Base-by-base conservation (phyloP, 2,888 invertebrate species). In the Dilophus febrilis region DNA sequence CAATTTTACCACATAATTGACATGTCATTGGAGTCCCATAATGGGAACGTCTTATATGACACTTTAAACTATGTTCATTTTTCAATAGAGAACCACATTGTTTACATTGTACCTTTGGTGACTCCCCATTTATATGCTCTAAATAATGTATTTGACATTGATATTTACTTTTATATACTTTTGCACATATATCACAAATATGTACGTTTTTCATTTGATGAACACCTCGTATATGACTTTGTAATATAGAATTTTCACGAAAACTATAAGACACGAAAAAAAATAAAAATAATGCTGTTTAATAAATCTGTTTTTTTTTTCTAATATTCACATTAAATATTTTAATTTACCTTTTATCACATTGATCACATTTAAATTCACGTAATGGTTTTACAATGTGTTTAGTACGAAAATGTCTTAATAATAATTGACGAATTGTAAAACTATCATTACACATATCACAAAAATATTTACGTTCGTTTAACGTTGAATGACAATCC, bases 41-140 rank as follows among this genome's bases (percentile, higher is more conserved):
- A 11, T 40, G 40, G 1, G 32, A 33, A 33, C 27, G 26, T 13
- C 14, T 12, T 11, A 33, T 27, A 17, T 39, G 34, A 7, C 19
- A 16, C 4, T 18, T 27, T 17, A 39, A 28, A n/a, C 27, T 34
- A 12, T 12, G 16, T 3, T n/a, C 27, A 22, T 30, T 35, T 31
- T 35, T 40, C 2, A 30, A 13, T 58, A 57, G 58, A 5, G 57
- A 55, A 1, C 57, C 59, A 38, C 61, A 61, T 36, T 56, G 52
- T 4, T 55, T 48, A 29, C 61, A 61, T 47, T 60, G 58, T 3
- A 59, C 52, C 39, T 56, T 56, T 7, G 60, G 58, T 26, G 41
- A 11, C 18, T 33, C 44, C 33, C 53, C 51, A 1, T 56, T 51
- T 12, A 55, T 57, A 1, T 54, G 53, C 35, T 61, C 59, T 14